Conservation (phyloP, 2,113 vertebrate genomes). For the human region GRCh38 chr6:68275501-68276000, state of each 20-base stretch:
- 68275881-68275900: not conserved
- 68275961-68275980: not conserved
- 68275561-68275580: conserved; percentile 70
- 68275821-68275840: not conserved
- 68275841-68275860: not conserved
- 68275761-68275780: not conserved
- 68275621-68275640: conserved; percentile 61
- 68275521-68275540: conserved; percentile 65
- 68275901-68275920: not conserved
- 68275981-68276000: not conserved
- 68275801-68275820: not conserved
- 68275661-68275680: not conserved
- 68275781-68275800: not conserved
- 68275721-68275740: not conserved
- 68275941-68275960: not conserved
- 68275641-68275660: conserved; percentile 59
- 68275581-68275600: conserved; percentile 68
- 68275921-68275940: conserved; percentile 18
- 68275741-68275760: not conserved
- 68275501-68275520: conserved; percentile 63
- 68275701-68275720: not conserved
- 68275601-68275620: conserved; percentile 43
- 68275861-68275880: not conserved
- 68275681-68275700: not conserved
- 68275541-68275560: conserved; percentile 56